phyloP scores from a whole-genome alignment of 2,797 vertebrate species.

The Capromys pilorides region DNA sequence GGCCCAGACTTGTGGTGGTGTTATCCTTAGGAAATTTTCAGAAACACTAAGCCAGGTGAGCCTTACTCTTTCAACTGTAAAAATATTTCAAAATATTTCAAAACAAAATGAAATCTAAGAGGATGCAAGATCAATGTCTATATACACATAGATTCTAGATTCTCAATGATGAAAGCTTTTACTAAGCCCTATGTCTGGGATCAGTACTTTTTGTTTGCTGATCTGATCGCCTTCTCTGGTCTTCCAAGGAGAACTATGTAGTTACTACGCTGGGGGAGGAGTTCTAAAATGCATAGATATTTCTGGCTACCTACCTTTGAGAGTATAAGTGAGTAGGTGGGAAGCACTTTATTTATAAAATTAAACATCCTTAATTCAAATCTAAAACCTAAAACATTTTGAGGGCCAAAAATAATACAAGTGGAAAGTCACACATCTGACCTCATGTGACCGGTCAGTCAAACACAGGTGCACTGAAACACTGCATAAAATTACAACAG shows the following conservation, averaged over 20 bases:
- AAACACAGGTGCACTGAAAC: neutral
- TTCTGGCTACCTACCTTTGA: neutral
- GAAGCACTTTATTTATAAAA: neutral
- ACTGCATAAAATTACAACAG: neutral
- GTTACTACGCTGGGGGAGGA: neutral
- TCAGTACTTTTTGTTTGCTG: neutral
- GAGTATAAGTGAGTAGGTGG: neutral
- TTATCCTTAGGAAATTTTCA: slow-evolving; percentile 15
- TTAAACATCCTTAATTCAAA: neutral
- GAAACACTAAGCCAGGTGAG: neutral
- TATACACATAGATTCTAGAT: neutral
- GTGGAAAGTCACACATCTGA: neutral
- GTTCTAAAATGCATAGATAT: slow-evolving; percentile 1
- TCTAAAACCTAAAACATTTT: neutral
- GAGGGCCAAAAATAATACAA: no score
- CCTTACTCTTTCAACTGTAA: neutral
- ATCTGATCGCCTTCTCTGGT: neutral
- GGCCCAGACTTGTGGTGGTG: neutral
- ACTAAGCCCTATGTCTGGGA: neutral
- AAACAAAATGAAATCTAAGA: slow-evolving; percentile 45
- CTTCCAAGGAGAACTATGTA: slow-evolving; percentile 27
- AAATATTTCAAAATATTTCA: slow-evolving; percentile 46
- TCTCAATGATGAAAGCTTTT: neutral
- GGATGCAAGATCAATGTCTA: neutral
- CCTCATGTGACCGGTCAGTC: neutral